Percentiles rank a stretch among this genome's conserved stretches.
Conservation (phyloP, 2,113 vertebrate species). For the Natator depressus region DNA sequence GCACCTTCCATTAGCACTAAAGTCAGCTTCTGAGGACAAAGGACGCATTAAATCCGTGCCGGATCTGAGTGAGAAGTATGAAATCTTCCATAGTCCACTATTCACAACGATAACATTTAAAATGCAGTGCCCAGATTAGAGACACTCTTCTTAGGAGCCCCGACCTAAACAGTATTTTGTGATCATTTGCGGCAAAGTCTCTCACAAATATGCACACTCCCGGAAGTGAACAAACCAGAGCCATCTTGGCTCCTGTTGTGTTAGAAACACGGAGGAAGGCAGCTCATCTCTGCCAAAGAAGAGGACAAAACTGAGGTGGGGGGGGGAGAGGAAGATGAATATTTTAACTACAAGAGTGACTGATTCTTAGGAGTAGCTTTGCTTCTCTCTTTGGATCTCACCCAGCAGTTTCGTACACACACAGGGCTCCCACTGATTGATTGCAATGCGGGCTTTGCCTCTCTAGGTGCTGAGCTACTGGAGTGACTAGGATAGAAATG, state of each 20-base stretch:
- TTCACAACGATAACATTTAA: neutral
- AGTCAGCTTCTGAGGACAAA: neutral
- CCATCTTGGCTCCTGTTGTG: neutral
- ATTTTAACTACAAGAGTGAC: neutral
- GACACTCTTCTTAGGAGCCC: neutral
- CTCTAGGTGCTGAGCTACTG: neutral
- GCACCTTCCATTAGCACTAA: neutral
- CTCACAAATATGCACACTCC: no score
- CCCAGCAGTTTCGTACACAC: accelerated
- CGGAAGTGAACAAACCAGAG: neutral
- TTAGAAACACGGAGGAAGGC: neutral
- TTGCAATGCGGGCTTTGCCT: neutral
- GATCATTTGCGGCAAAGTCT: neutral
- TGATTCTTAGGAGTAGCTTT: neutral
- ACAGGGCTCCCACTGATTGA: accelerated
- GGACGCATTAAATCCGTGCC: neutral
- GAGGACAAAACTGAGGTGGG: neutral
- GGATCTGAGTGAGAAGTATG: neutral
- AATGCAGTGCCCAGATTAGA: neutral
- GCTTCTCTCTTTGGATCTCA: neutral
- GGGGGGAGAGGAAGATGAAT: neutral
- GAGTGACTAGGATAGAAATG: neutral
- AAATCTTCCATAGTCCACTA: neutral
- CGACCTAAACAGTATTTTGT: neutral
- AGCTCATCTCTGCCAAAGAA: neutral